Base-by-base conservation (phyloP, 2,797 vertebrate genomes). In the Brachymystax lenok region DNA sequence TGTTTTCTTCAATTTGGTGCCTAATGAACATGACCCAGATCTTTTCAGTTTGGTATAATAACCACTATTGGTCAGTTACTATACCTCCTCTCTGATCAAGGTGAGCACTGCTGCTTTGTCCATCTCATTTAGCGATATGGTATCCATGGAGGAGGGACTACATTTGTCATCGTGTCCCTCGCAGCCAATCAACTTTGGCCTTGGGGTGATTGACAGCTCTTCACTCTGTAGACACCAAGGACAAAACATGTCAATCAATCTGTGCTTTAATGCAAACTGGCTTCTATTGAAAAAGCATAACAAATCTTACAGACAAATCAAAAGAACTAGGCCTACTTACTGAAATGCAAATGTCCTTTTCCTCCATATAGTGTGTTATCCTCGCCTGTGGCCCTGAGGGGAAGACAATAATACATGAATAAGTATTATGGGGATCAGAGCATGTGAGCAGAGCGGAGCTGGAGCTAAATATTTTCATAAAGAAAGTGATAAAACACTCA, bases 61-160 rank as follows among this genome's bases (percentile, higher is more conserved):
- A 56, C 16, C 4, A 5, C 54, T 56, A 21, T 19, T 19, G 5
- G 56, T 59, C 56, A 59, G 56, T 19, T 59, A 35, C 30, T 69
- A 80, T 68, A 52, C 98, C 96, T 99, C 97, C 78, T 99, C 98
- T 84, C 97, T 92, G 91, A 99, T 98, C 81, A 98, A 88, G 0
- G 95, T 95, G 61, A 99, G 95, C 77, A 98, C 96, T 0, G 94
- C 96, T 0, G 94, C 94, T 89, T 98, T 98, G 89, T 99, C 97
- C 0, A 95, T 91, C 80, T 97, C 96, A 2, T 91, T 97, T 85
- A 97, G 94, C 78, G 93, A 92, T 52, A 95, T 85, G 70, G 89
- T 77, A 1, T 96, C 96, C 88, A 96, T 85, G 19, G 77, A 81
- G 21, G 76, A 80, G 21, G 88, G 78, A 40, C 79, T 85, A 24